Base-by-base conservation (phyloP, 1,140 invertebrate genomes). In the Cherax destructor region DNA sequence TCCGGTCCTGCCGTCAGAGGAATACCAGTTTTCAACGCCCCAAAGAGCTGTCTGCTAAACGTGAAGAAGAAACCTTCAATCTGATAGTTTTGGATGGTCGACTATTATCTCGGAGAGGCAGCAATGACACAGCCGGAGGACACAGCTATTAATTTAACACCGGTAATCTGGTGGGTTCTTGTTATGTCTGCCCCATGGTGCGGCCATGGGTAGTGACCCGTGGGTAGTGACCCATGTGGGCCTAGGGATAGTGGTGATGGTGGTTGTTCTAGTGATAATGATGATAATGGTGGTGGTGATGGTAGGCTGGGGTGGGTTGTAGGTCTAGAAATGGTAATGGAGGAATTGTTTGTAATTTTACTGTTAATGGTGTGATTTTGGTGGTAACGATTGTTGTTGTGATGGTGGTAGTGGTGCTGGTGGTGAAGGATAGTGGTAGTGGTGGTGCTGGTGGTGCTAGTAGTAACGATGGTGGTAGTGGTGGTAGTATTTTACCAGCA, bases 41-140 rank as follows among this genome's bases (percentile, higher is more conserved):
- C 13, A 56, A 21, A 77, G 77, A 72, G 50, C 50, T 16, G 85
- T 21, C 86, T 88, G 86, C 56, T 88, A 88, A 88, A 80, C 47
- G 56, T 78, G 30, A 50, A 79, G 30, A 1, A 24, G 50, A 7
- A 78, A 41, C 86, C 77, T 79, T 41, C 76, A 88, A 88, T 88
- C 65, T 88, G 74, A 87, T 87, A 2, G 49, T 87, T 87, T 41
- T 56, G 59, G 86, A 88, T 88, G 77, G 80, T 56, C 11, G n/a
- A n/a, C 49, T 76, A 88, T 88, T 88, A 80, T 88, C 86, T 88
- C 65, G 16, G 56, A 61, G 9, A n/a, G 4, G 7, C 59, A 41
- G 86, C 41, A 88, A 88, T 88, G 86, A 88, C 86, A 88, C 52
- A 88, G n/a, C 86, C 24, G 56, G 77, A 59, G 41, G 86, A 88